phyloP scores from a whole-genome alignment of 1,140 invertebrate genomes.

The Platyura marginata region DNA sequence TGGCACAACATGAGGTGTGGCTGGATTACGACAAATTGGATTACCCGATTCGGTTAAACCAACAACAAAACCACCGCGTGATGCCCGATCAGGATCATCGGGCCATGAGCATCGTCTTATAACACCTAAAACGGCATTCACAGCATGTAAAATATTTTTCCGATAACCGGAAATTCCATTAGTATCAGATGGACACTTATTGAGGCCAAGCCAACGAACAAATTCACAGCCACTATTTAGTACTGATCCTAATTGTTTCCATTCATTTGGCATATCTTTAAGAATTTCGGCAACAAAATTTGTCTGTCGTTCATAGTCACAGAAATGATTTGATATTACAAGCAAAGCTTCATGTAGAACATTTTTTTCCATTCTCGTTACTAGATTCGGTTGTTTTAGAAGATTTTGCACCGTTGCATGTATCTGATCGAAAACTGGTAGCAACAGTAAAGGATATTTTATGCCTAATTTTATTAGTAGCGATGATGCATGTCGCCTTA shows the following conservation, averaged over 20 bases:
- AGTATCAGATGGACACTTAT: slow-evolving; percentile 36
- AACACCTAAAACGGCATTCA: slow-evolving; percentile 59
- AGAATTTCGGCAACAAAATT: slow-evolving; percentile 65
- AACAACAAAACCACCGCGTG: slow-evolving; percentile 62
- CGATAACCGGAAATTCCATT: slow-evolving; percentile 19
- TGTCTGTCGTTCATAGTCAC: slow-evolving; percentile 70
- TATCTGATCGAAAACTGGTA: slow-evolving; percentile 76
- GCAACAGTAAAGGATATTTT: slow-evolving; percentile 61
- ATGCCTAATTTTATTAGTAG: slow-evolving; percentile 76
- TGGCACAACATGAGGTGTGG: slow-evolving; percentile 58
- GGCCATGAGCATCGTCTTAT: slow-evolving; percentile 73
- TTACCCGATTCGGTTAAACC: slow-evolving; percentile 54
- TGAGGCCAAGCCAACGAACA: slow-evolving; percentile 58
- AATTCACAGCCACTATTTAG: slow-evolving; percentile 44
- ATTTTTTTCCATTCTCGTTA: slow-evolving; percentile 71
- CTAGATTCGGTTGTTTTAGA: slow-evolving; percentile 36
- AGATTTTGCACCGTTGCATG: slow-evolving; percentile 50
- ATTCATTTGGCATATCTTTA: slow-evolving; percentile 36
- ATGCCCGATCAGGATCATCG: slow-evolving; percentile 56
- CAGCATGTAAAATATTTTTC: slow-evolving; percentile 37
- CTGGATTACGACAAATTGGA: slow-evolving; percentile 67
- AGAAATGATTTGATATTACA: slow-evolving; percentile 73
- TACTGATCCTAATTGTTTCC: slow-evolving; percentile 38
- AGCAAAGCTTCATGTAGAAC: slow-evolving; percentile 60
- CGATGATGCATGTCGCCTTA: slow-evolving; percentile 72